Evolutionary conservation across 2,797 vertebrate species (phyloP), one percentile per base, ranked within the genome.

Genomic region (Megalops cyprinoides): DNA sequence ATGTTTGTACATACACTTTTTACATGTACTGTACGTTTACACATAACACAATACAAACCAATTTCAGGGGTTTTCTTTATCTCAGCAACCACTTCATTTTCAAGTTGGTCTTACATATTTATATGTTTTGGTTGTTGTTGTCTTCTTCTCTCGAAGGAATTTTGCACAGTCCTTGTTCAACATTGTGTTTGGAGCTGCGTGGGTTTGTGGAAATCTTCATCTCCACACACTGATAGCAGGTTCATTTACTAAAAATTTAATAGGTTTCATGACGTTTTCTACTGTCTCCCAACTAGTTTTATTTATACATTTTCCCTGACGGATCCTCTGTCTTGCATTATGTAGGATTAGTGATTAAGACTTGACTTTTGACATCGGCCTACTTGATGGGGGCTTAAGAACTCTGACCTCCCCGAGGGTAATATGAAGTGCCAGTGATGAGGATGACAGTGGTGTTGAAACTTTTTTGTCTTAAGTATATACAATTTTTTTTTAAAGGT

Each of bases 171-270:
- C 56, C 56, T 60, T 23, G 56, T 23, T 28, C 56, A 60, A 60
- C 56, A 60, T 28, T 12, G 34, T 12, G 20, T 73, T 23, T 73
- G 4, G 23, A 9, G 39, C 18, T 42, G 39, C 23, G 42, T 48
- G 44, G 71, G 71, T 20, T 23, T 25, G 23, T n/a, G 46, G n/a
- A n/a, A 74, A 8, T 74, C 71, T 44, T 7, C 18, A 20, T 58
- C 37, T 74, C 23, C 44, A 28, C 25, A 15, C 8, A 34, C 42
- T 39, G 39, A 28, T n/a, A 74, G 44, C 42, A 74, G 71, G n/a
- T 18, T 74, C 28, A 37, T 18, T 74, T 46, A 74, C n/a, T 74
- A 23, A 23, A 74, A 74, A 74, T 44, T 74, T 74, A 74, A 48
- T 48, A n/a, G 39, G 71, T 48, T 74, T 46, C 62, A 67, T 67